Evolutionary conservation across 2,888 invertebrate genomes (phyloP).

Genomic region (Melipona beecheii): DNA sequence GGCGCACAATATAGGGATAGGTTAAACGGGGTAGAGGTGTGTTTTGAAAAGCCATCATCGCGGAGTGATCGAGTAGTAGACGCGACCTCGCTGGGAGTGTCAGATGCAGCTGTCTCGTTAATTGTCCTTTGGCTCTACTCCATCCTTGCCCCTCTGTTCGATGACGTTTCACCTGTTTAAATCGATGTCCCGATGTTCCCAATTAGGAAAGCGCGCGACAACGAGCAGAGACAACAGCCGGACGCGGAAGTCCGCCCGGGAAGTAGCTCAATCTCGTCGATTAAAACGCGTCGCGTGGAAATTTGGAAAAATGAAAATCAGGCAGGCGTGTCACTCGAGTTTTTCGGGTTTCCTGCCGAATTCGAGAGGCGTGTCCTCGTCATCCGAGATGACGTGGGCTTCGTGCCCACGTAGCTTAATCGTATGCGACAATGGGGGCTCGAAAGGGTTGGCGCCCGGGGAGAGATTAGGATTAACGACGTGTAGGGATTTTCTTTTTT

Average conservation of each 20-base stretch:
- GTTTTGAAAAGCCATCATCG: conserved; percentile 56
- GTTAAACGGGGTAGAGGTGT: not conserved
- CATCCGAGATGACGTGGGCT: not conserved
- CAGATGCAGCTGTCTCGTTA: conserved; percentile 57
- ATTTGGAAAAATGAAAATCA: not conserved
- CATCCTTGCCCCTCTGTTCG: conserved; percentile 26
- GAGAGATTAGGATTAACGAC: conserved; percentile 6
- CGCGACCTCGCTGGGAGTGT: conserved; percentile 40
- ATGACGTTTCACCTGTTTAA: conserved; percentile 30
- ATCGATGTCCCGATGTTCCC: conserved; percentile 48
- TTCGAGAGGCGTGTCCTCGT: not conserved
- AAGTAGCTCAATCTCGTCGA: no score
- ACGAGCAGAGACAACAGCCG: not conserved
- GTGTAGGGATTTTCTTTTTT: not conserved
- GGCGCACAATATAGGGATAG: conserved; percentile 33
- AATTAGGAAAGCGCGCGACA: conserved; percentile 19
- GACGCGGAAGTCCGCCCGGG: not conserved
- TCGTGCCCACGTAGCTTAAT: conserved; percentile 8
- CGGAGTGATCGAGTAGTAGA: conserved; percentile 58
- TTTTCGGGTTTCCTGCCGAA: no score
- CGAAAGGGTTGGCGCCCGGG: not conserved
- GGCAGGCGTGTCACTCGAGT: no score
- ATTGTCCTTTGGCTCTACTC: conserved; percentile 50
- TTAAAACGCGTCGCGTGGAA: not conserved
- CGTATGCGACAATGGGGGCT: conserved; percentile 11